Percentiles rank a stretch among this genome's conserved stretches.
Evolutionary conservation across 2,888 invertebrate species (phyloP).

Genomic region (Acanthacorydalis orientalis): DNA sequence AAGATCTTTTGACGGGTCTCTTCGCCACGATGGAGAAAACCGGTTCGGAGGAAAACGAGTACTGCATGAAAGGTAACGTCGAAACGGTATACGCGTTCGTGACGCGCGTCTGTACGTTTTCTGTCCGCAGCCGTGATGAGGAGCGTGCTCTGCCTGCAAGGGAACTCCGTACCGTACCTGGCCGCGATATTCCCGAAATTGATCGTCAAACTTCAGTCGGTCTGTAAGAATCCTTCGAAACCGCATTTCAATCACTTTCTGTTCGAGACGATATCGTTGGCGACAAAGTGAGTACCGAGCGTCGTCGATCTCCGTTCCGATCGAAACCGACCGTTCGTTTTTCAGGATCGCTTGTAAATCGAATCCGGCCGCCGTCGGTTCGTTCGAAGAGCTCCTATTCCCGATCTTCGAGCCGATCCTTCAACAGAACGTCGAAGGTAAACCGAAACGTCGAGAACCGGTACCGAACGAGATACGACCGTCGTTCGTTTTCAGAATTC

Average conservation of each 20-base stretch:
- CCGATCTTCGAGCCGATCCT: slow-evolving; percentile 91
- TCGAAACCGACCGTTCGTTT: too few species aligned
- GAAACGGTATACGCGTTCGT: slow-evolving; percentile 7
- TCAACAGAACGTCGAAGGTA: slow-evolving; percentile 83
- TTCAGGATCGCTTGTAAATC: slow-evolving; percentile 68
- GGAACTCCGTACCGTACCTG: slow-evolving; percentile 61
- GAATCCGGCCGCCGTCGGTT: slow-evolving; percentile 60
- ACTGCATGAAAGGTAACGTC: slow-evolving; percentile 95
- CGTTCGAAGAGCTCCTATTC: slow-evolving; percentile 84
- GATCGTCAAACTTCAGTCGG: slow-evolving; percentile 63
- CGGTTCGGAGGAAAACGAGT: slow-evolving; percentile 85
- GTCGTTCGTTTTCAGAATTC: slow-evolving; percentile 51
- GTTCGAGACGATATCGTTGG: slow-evolving; percentile 85
- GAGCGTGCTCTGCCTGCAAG: slow-evolving; percentile 66
- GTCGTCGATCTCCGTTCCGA: too few species aligned
- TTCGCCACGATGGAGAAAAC: slow-evolving; percentile 56
- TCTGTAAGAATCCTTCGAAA: slow-evolving; percentile 86
- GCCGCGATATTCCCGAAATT: slow-evolving; percentile 68
- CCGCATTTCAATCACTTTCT: slow-evolving; percentile 98
- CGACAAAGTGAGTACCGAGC: slow-evolving; percentile 65
- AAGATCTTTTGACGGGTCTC: slow-evolving; percentile 53
- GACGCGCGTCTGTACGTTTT: too few species aligned
- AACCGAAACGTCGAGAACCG: not conserved
- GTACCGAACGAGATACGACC: not conserved
- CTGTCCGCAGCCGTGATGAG: slow-evolving; percentile 68